These are phyloP conservation scores for Xylocampa areola DNA, from an alignment of 2,888 invertebrate species.

Conservation along the genomic window DNA sequence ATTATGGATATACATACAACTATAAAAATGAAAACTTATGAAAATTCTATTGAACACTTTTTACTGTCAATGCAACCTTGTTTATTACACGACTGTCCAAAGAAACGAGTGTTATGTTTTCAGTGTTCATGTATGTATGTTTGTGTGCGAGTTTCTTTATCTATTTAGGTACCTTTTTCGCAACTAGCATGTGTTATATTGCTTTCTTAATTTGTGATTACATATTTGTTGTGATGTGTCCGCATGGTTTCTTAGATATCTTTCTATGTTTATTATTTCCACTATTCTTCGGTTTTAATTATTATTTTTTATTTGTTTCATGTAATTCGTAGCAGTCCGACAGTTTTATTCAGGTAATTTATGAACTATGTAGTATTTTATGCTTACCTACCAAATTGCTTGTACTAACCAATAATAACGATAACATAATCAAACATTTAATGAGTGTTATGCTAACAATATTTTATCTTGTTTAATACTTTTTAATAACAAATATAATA, in stretches of 20 bases:
- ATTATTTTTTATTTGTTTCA: slow-evolving; percentile 85
- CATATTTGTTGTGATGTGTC: slow-evolving; percentile 1
- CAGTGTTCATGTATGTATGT: no score
- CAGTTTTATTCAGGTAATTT: slow-evolving; percentile 87
- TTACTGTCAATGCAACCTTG: no score
- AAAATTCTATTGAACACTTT: no score
- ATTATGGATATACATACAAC: neutral
- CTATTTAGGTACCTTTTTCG: no score
- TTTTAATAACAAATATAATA: slow-evolving; percentile 1
- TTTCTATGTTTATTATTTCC: slow-evolving; percentile 43
- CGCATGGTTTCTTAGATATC: neutral
- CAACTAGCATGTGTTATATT: neutral
- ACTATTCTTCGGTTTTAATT: slow-evolving; percentile 64
- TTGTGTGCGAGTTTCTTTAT: no score
- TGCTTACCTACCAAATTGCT: slow-evolving; percentile 16
- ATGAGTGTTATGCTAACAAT: no score
- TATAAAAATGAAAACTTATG: no score
- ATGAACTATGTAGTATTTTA: slow-evolving; percentile 27
- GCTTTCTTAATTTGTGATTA: neutral
- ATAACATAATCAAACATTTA: no score
- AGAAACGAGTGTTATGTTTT: no score
- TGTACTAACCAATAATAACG: neutral
- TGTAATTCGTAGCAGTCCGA: slow-evolving; percentile 86
- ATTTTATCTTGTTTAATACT: no score
- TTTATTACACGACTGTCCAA: no score